Evolutionary conservation across 2,113 vertebrate genomes (phyloP).

Genomic region (Chitala chitala): DNA sequence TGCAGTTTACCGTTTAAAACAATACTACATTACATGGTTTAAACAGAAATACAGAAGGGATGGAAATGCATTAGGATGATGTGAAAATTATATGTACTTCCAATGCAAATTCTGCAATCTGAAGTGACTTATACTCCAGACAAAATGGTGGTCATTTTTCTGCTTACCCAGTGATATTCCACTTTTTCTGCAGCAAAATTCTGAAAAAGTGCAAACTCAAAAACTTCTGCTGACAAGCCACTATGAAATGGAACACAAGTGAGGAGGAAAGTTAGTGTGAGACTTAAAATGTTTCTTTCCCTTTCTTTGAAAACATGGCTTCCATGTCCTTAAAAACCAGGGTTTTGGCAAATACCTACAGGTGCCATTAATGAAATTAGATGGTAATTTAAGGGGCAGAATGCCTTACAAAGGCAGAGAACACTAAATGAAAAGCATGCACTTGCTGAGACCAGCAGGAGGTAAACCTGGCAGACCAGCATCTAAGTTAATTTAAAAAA

Average conservation of each 20-base stretch:
- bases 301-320: slow-evolving; percentile 28
- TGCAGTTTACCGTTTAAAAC: no score
- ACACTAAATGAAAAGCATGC: slow-evolving; percentile 47
- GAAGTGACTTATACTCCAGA: no score
- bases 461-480: not conserved
- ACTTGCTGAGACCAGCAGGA: slow-evolving; percentile 42
- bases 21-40: slow-evolving; percentile 33
- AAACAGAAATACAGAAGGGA: not conserved
- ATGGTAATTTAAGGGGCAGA: slow-evolving; percentile 56
- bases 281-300: slow-evolving; percentile 63
- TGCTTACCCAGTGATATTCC: no score
- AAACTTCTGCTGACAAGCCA: no score
- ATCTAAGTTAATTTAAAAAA: slow-evolving; percentile 59
- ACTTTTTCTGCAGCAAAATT: slow-evolving; percentile 37
- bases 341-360: slow-evolving; percentile 29
- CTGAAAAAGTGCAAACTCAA: no score
- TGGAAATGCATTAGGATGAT: not conserved
- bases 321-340: slow-evolving; percentile 47
- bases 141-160: no score
- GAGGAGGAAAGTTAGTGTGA: slow-evolving; percentile 59
- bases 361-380: slow-evolving; percentile 61
- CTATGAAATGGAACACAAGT: slow-evolving; percentile 51
- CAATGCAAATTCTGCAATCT: not conserved
- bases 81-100: not conserved
- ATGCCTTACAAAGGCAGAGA: slow-evolving; percentile 55